Conservation (phyloP, 1,140 invertebrate species). For the Drosophila truncata region DNA sequence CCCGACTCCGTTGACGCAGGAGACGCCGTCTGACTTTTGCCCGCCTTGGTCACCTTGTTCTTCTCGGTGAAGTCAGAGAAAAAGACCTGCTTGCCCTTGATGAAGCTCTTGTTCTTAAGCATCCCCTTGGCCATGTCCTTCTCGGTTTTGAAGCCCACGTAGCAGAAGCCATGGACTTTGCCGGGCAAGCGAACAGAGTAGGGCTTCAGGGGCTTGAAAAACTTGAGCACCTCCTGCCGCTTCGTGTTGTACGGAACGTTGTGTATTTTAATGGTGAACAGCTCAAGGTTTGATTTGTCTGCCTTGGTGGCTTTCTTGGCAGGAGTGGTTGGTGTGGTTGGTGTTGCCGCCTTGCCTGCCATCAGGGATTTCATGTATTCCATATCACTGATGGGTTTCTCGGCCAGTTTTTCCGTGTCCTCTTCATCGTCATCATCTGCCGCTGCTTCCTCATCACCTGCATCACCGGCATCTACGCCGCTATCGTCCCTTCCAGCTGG, state of each 20-base stretch:
- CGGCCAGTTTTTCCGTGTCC: constrained; percentile 86
- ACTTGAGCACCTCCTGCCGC: constrained; percentile 86
- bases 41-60: constrained; percentile 85
- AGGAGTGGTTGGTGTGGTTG: constrained; percentile 50
- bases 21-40: constrained; percentile 59
- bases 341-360: constrained; percentile 76
- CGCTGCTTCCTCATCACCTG: constrained; percentile 26
- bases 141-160: constrained; percentile 94
- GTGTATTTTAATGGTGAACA: constrained; percentile 87
- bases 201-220: constrained; percentile 92
- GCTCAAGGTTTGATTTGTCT: constrained; percentile 72
- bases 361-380: constrained; percentile 90
- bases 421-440: constrained; percentile 64
- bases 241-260: constrained; percentile 82
- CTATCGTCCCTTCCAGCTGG: constrained; percentile 31
- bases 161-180: constrained; percentile 94
- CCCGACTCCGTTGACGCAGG: constrained; percentile 18
- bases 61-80: constrained; percentile 88
- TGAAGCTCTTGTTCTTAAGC: constrained; percentile 94
- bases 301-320: constrained; percentile 33
- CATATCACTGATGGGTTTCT: constrained; percentile 90
- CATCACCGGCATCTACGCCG: constrained; percentile 76
- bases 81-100: constrained; percentile 90
- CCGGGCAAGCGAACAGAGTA: constrained; percentile 92
- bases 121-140: constrained; percentile 93